Percentiles rank a stretch among this genome's conserved stretches.
Evolutionary conservation across 2,888 invertebrate species (phyloP).

Genomic region (Chrysolina haemoptera): DNA sequence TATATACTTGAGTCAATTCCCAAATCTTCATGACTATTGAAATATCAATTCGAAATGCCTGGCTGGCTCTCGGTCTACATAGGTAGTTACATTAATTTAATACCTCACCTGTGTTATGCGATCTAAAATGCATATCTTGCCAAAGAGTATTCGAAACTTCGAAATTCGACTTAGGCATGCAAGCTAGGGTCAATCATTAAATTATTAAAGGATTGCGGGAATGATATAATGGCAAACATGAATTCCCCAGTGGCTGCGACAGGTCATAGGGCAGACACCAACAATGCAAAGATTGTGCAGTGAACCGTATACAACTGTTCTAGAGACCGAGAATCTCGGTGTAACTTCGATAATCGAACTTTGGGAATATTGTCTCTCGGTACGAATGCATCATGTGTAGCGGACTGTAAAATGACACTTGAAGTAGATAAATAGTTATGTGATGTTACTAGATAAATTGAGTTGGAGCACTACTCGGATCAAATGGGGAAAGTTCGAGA

Average conservation of each 20-base stretch:
- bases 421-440: constrained; percentile 17
- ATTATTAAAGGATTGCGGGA: constrained; percentile 19
- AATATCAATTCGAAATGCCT: too few relatives aligned
- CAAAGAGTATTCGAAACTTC: constrained; percentile 11
- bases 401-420: constrained; percentile 10
- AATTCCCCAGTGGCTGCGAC: constrained; percentile 18
- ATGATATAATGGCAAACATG: neutral
- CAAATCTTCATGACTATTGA: too few relatives aligned
- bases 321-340: neutral
- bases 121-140: too few relatives aligned
- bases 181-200: constrained; percentile 1
- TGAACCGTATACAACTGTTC: neutral
- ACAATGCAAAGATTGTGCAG: constrained; percentile 22
- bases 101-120: too few relatives aligned
- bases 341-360: constrained; percentile 13
- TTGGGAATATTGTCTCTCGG: neutral
- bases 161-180: constrained; percentile 20
- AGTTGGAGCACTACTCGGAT: neutral
- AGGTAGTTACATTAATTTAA: too few relatives aligned
- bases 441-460: constrained; percentile 10
- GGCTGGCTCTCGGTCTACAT: too few relatives aligned
- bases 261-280: constrained; percentile 19
- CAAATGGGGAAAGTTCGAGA: neutral
- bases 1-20: too few relatives aligned
- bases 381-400: neutral